phyloP scores from a whole-genome alignment of 2,113 vertebrate species.

The Apaloderma vittatum region DNA sequence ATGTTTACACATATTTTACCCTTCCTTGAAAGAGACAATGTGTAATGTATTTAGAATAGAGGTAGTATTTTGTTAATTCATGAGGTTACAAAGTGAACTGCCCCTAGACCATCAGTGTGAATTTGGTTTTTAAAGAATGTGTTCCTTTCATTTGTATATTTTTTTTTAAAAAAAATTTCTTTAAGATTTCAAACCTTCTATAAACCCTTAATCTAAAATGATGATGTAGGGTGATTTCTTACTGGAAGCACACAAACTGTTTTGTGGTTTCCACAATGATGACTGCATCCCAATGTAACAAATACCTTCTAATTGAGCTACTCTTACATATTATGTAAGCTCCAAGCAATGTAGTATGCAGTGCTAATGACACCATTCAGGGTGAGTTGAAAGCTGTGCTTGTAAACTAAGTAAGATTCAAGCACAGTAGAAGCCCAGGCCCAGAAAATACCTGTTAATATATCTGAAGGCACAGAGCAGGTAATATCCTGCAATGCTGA shows the following conservation, averaged over 20 bases:
- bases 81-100: not conserved
- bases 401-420: not conserved
- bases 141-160: not conserved
- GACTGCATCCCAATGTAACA: not conserved
- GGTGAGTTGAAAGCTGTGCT: not conserved
- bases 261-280: not conserved
- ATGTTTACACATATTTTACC: not conserved
- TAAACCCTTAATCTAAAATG: not conserved
- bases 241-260: not conserved
- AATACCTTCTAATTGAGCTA: not conserved
- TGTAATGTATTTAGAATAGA: not conserved
- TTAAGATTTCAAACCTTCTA: not conserved
- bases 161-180: not conserved
- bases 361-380: not conserved
- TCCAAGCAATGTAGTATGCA: not conserved
- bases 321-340: not conserved
- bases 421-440: not conserved
- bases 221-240: not conserved
- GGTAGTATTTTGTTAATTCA: not conserved
- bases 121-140: not conserved
- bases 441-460: not conserved
- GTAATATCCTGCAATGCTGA: not conserved
- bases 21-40: not conserved
- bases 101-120: not conserved
- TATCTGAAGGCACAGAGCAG: accelerated